These are phyloP conservation scores for Cyclophora punctaria DNA, from an alignment of 2,888 invertebrate genomes.

Conservation along the genomic window DNA sequence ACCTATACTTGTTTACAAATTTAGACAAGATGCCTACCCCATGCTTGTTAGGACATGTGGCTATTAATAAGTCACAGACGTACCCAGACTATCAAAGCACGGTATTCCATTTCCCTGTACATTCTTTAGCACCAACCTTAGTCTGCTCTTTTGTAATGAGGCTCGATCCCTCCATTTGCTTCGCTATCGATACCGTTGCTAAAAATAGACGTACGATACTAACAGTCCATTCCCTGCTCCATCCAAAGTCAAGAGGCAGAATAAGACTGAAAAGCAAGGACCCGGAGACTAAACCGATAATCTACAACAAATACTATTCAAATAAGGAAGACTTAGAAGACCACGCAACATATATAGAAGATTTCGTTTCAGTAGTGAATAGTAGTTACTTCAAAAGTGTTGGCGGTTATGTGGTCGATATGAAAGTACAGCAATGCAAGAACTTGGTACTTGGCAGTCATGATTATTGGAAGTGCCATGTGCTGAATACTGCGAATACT, in stretches of 20 bases:
- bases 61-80: conserved; percentile 32
- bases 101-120: conserved; percentile 24
- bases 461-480: conserved; percentile 42
- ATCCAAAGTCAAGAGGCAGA: conserved; percentile 39
- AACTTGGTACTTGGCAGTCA: conserved; percentile 20
- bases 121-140: conserved; percentile 23
- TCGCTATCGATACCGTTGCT: conserved; percentile 20
- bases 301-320: conserved; percentile 28
- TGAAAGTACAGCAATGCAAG: conserved; percentile 26
- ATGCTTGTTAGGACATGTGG: conserved; percentile 32
- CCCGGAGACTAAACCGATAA: conserved; percentile 30
- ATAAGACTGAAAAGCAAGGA: conserved; percentile 29
- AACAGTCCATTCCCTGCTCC: conserved; percentile 27
- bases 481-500: conserved; percentile 64
- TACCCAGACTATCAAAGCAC: conserved; percentile 44
- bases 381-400: conserved; percentile 29
- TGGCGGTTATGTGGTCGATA: conserved; percentile 23
- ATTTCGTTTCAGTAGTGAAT: conserved; percentile 28
- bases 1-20: conserved; percentile 13
- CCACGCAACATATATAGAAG: conserved; percentile 25
- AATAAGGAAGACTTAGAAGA: conserved; percentile 30
- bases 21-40: conserved; percentile 28
- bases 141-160: conserved; percentile 27
- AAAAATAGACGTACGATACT: conserved; percentile 20
- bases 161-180: conserved; percentile 28